Percentiles rank a stretch among this genome's conserved stretches.
Evolutionary conservation across 2,113 vertebrate species (phyloP).

Genomic region (Callithrix jacchus): DNA sequence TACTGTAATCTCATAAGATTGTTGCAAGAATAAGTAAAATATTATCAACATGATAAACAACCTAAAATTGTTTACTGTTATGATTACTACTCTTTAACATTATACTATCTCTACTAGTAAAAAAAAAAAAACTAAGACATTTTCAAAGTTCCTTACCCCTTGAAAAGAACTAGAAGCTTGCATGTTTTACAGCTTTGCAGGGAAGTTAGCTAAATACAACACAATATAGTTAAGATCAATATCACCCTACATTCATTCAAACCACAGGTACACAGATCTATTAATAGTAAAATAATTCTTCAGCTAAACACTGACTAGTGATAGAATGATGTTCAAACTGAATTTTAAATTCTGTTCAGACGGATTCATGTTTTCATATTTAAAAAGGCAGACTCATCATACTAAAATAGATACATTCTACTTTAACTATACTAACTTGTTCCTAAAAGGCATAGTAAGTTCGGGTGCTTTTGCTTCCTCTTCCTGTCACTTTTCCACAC

Average conservation of each 20-base stretch:
- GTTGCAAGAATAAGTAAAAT: background rate
- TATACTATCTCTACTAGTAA: background rate
- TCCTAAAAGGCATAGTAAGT: background rate
- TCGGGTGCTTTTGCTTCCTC: constrained; percentile 16
- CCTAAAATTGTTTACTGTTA: background rate
- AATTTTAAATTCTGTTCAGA: constrained; percentile 47
- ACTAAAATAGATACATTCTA: background rate
- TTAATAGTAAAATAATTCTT: constrained; percentile 41
- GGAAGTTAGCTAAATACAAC: background rate
- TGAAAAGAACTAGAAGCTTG: constrained; percentile 31
- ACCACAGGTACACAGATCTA: background rate
- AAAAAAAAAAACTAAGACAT: constrained; percentile 37
- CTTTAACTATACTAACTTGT: background rate
- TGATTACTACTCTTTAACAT: background rate
- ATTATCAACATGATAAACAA: background rate
- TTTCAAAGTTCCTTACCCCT: background rate
- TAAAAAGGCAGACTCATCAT: background rate
- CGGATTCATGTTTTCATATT: constrained; percentile 17
- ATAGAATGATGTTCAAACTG: constrained; percentile 3
- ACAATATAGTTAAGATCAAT: background rate
- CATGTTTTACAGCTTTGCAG: background rate
- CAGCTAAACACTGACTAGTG: background rate
- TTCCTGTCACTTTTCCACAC: constrained; percentile 15
- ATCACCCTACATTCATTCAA: constrained; percentile 18
- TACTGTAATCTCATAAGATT: background rate